These are phyloP conservation scores for Cryptotis parvus DNA, from an alignment of 2,113 vertebrate genomes.

Conservation along the genomic window DNA sequence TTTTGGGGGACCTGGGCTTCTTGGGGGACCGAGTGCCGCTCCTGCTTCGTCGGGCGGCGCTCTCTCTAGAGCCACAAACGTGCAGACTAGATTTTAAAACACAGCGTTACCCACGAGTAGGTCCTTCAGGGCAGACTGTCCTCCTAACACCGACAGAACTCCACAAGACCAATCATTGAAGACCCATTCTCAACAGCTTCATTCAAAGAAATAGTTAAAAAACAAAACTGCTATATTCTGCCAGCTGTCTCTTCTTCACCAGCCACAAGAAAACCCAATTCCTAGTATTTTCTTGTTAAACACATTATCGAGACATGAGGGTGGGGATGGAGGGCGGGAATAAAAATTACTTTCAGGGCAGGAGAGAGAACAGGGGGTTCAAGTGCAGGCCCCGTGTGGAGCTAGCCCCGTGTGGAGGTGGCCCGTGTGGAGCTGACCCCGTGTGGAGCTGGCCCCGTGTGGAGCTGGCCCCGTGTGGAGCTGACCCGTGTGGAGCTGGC, in stretches of 20 bases:
- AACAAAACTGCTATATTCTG: background rate
- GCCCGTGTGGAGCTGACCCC: no score
- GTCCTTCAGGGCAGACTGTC: background rate
- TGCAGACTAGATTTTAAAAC: slow-evolving; percentile 63
- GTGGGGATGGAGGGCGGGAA: no score
- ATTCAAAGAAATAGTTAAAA: background rate
- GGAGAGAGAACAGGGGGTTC: no score
- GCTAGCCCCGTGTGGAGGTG: no score
- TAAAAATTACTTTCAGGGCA: no score
- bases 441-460: no score
- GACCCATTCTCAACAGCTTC: no score
- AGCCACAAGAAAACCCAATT: background rate
- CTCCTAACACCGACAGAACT: background rate
- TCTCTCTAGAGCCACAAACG: slow-evolving; percentile 83
- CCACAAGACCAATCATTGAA: background rate
- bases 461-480: no score
- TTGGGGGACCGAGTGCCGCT: slow-evolving; percentile 93
- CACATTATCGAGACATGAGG: no score
- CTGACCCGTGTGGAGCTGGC: no score
- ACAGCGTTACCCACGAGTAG: slow-evolving; percentile 25
- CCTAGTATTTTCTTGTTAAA: background rate
- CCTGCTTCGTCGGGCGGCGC: slow-evolving; percentile 92
- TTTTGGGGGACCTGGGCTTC: slow-evolving; percentile 94
- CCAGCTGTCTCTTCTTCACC: background rate
- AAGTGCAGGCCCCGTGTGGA: no score